phyloP scores from a whole-genome alignment of 2,888 invertebrate species.

The Spodoptera littoralis region DNA sequence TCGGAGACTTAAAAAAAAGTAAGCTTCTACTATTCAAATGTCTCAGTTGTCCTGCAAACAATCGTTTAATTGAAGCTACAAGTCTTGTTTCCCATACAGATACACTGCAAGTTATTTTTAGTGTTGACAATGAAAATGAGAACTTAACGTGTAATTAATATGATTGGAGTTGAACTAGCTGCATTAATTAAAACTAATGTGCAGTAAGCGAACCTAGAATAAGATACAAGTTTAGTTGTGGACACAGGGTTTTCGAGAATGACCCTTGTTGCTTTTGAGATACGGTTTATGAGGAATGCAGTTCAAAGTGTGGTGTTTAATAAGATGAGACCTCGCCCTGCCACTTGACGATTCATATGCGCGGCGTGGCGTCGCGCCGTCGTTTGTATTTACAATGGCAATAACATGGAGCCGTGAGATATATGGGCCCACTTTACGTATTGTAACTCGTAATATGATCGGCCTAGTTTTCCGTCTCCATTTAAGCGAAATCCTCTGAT shows the following conservation, averaged over 20 bases:
- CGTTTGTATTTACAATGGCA: constrained; percentile 66
- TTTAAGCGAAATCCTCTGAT: constrained; percentile 4
- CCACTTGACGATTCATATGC: constrained; percentile 68
- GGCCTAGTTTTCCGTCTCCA: constrained; percentile 28
- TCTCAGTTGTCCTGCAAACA: constrained; percentile 67
- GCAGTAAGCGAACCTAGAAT: constrained; percentile 63
- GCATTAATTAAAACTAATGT: constrained; percentile 70
- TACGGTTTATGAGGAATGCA: constrained; percentile 32
- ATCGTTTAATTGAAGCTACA: constrained; percentile 67
- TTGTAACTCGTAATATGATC: constrained; percentile 31
- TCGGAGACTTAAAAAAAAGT: constrained; percentile 64
- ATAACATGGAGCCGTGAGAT: constrained; percentile 57
- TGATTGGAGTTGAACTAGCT: constrained; percentile 71
- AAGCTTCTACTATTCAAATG: constrained; percentile 76
- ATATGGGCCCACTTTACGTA: constrained; percentile 46
- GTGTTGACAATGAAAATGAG: constrained; percentile 63
- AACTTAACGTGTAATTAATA: constrained; percentile 70
- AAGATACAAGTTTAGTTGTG: constrained; percentile 30
- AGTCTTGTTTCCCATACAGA: constrained; percentile 65
- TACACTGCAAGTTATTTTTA: constrained; percentile 63
- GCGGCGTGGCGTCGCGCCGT: constrained; percentile 55
- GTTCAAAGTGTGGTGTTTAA: constrained; percentile 24
- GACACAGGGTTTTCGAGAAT: constrained; percentile 20
- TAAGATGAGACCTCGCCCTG: constrained; percentile 55
- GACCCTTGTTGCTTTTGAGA: constrained; percentile 14